Percentiles rank a stretch among this genome's conserved stretches.
Evolutionary conservation across 1,140 invertebrate genomes (phyloP).

Genomic region (Oedothorax gibbosus): DNA sequence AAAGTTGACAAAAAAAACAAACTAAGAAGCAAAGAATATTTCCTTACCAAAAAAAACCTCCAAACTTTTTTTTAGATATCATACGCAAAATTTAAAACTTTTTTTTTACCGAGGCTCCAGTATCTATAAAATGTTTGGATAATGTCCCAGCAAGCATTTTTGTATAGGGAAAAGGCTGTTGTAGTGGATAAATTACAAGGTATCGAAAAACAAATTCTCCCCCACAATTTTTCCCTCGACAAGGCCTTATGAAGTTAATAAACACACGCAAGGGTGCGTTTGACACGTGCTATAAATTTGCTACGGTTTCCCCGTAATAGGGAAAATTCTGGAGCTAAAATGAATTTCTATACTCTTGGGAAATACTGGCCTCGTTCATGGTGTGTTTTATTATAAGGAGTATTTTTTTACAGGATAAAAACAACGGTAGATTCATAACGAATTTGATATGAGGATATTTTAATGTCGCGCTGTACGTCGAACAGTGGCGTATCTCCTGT

Average conservation of each 20-base stretch:
- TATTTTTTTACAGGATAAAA: neutral
- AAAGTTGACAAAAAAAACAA: neutral
- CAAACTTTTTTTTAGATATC: neutral
- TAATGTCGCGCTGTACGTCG: no score
- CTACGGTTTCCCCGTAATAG: conserved; percentile 36
- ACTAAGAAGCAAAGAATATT: neutral
- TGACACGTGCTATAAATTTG: conserved; percentile 51
- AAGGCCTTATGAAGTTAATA: conserved; percentile 51
- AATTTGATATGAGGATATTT: neutral
- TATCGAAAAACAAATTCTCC: conserved; percentile 43
- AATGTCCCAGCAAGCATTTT: conserved; percentile 29
- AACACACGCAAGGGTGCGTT: conserved; percentile 22
- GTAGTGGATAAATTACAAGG: conserved; percentile 48
- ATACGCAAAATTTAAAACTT: conserved; percentile 1
- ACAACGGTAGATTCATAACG: neutral
- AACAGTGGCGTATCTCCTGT: no score
- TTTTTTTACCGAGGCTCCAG: conserved; percentile 1
- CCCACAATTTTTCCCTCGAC: neutral
- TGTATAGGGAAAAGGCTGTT: conserved; percentile 6
- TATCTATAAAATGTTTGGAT: conserved; percentile 34
- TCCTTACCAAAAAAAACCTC: neutral
- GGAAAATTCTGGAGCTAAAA: conserved; percentile 25
- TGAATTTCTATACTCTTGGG: conserved; percentile 31
- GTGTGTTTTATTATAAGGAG: conserved; percentile 14
- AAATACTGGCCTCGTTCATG: neutral